Evolutionary conservation across 1,140 invertebrate species (phyloP).

Genomic region (Calycopis cecrops): DNA sequence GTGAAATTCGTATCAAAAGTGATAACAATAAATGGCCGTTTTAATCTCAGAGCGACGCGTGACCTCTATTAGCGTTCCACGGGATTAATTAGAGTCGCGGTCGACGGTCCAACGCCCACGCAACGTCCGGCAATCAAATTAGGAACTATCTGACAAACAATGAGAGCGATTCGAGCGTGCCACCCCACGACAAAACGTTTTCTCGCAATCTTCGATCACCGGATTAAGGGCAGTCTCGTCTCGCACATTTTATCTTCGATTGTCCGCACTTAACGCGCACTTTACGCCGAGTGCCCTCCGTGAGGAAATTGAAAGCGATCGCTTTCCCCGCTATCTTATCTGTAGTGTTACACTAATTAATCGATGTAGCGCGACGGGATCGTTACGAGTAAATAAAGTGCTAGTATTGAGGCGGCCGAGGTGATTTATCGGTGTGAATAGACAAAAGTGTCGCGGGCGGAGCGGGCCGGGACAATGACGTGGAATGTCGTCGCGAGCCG

Average conservation of each 20-base stretch:
- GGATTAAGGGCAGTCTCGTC: conserved; percentile 69
- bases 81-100: conserved; percentile 58
- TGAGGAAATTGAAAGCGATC: conserved; percentile 74
- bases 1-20: conserved; percentile 5
- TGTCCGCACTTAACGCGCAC: conserved; percentile 71
- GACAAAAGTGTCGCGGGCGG: conserved; percentile 69
- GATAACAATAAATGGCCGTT: conserved; percentile 17
- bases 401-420: conserved; percentile 46
- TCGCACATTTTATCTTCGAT: conserved; percentile 73
- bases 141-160: conserved; percentile 55
- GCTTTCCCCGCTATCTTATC: conserved; percentile 71
- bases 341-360: conserved; percentile 72
- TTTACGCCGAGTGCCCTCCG: conserved; percentile 69
- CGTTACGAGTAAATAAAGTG: conserved; percentile 65
- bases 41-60: conserved; percentile 34
- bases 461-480: conserved; percentile 59
- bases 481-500: conserved; percentile 66
- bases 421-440: conserved; percentile 71
- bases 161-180: conserved; percentile 48
- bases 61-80: conserved; percentile 52
- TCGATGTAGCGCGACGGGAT: conserved; percentile 59
- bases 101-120: conserved; percentile 38
- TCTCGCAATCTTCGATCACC: conserved; percentile 72
- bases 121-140: conserved; percentile 59
- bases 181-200: conserved; percentile 72